Percentiles rank a stretch among this genome's conserved stretches.
phyloP scores from a whole-genome alignment of 2,113 vertebrate genomes.

The Abramis brama region DNA sequence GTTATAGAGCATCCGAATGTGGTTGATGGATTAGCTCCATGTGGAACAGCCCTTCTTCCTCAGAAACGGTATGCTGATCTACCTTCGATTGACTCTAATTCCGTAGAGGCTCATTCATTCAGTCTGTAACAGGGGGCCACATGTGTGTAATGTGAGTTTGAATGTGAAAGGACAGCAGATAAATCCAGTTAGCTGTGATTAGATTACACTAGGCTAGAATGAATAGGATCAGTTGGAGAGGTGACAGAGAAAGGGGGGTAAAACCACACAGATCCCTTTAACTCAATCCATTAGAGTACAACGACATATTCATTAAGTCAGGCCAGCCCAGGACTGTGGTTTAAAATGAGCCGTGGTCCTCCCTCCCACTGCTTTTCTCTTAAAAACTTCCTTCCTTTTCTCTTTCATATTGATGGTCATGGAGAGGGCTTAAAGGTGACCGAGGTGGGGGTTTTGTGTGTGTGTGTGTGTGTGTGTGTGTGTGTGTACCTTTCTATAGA shows the following conservation, averaged over 20 bases:
- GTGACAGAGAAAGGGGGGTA: conserved; percentile 38
- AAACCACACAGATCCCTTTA: conserved; percentile 42
- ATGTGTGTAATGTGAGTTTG: conserved; percentile 56
- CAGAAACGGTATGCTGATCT: conserved; percentile 12
- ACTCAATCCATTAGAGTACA: conserved; percentile 54
- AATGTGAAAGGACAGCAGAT: conserved; percentile 60
- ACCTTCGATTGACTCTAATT: conserved; percentile 26
- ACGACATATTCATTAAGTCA: conserved; percentile 55
- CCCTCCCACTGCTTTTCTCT: conserved; percentile 44
- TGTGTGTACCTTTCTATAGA: background rate
- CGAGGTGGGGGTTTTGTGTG: conserved; percentile 7
- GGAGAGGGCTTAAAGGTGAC: conserved; percentile 53
- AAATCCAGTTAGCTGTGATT: conserved; percentile 59
- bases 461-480: background rate
- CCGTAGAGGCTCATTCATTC: conserved; percentile 25
- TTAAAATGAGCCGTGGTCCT: conserved; percentile 37
- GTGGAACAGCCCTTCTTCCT: background rate
- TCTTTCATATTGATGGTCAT: conserved; percentile 69
- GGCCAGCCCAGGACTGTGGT: conserved; percentile 37
- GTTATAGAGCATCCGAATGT: conserved; percentile 17
- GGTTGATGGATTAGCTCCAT: conserved; percentile 29
- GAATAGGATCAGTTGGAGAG: conserved; percentile 54
- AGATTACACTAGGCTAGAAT: conserved; percentile 58
- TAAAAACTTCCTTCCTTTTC: conserved; percentile 74
- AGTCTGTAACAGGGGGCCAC: conserved; percentile 36